Conservation (phyloP, 64 coral and sea anemone genomes). For the Montipora cactus region DNA sequence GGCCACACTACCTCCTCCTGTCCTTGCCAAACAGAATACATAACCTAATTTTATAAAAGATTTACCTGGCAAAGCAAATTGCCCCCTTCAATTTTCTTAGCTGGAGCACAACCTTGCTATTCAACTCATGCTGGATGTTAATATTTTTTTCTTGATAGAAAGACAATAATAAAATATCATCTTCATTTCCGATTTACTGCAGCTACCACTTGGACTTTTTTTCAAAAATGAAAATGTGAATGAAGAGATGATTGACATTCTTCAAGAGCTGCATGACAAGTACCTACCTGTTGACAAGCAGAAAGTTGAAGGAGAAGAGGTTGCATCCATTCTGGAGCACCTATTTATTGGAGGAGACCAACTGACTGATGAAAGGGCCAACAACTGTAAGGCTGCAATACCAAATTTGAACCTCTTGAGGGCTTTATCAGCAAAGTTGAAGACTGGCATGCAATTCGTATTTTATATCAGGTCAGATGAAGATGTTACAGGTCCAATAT, state of each 20-base stretch:
- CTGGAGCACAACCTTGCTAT: too few relatives aligned
- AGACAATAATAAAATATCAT: too few relatives aligned
- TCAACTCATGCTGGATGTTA: too few relatives aligned
- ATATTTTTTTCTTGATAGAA: too few relatives aligned
- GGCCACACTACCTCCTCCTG: too few relatives aligned
- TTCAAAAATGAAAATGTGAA: constrained; percentile 78
- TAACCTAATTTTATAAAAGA: too few relatives aligned
- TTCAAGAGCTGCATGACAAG: too few relatives aligned
- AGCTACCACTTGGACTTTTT: neutral
- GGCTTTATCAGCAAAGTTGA: constrained; percentile 60
- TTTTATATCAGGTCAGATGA: constrained; percentile 63
- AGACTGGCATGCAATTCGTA: constrained; percentile 63
- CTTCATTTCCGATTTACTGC: too few relatives aligned
- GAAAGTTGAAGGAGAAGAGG: neutral
- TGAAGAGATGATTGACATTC: too few relatives aligned
- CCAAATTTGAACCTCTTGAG: constrained; percentile 40
- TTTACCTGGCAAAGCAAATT: too few relatives aligned
- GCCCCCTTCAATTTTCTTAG: too few relatives aligned
- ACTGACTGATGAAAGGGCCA: constrained; percentile 65
- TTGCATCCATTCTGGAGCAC: neutral
- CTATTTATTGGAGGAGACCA: constrained; percentile 67
- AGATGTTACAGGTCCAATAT: neutral
- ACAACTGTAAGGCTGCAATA: constrained; percentile 41
- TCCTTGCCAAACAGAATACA: too few relatives aligned
- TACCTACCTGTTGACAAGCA: neutral